Percentiles rank a stretch among this genome's conserved stretches.
phyloP scores from a whole-genome alignment of 2,888 invertebrate genomes.

The Polydrusus tereticollis region DNA sequence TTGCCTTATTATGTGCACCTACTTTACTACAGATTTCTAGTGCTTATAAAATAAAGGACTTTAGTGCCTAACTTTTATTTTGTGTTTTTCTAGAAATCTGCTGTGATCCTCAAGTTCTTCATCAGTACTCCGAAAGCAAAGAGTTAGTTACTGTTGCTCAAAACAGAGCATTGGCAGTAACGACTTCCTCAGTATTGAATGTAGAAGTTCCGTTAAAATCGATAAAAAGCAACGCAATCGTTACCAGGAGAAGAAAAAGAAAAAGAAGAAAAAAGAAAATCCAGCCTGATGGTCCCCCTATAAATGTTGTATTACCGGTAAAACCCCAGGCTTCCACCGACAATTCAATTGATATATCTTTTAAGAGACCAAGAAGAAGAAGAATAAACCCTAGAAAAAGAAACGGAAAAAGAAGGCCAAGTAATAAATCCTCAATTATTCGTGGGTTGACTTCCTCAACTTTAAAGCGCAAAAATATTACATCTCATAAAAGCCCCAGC shows the following conservation, averaged over 20 bases:
- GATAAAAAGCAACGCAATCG: neutral
- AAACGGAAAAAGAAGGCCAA: neutral
- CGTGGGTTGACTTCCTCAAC: neutral
- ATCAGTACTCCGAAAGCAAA: neutral
- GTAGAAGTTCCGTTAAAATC: neutral
- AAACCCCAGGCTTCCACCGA: no score
- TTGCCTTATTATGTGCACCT: no score
- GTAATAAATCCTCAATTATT: neutral
- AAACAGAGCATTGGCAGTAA: neutral
- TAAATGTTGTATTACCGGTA: neutral
- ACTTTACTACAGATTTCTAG: neutral
- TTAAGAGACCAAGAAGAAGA: neutral
- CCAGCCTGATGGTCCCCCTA: neutral
- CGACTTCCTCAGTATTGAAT: neutral
- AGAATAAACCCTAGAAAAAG: neutral
- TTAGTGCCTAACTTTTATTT: neutral
- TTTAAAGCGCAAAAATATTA: neutral
- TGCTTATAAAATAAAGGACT: conserved; percentile 64
- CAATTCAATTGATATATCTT: neutral
- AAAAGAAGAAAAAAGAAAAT: neutral
- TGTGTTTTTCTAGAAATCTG: neutral
- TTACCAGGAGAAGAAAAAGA: neutral
- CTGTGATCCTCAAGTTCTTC: neutral
- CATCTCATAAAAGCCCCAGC: neutral
- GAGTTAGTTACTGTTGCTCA: neutral